Base-by-base conservation (phyloP, 2,888 invertebrate genomes). In the Drosophila algonquin region DNA sequence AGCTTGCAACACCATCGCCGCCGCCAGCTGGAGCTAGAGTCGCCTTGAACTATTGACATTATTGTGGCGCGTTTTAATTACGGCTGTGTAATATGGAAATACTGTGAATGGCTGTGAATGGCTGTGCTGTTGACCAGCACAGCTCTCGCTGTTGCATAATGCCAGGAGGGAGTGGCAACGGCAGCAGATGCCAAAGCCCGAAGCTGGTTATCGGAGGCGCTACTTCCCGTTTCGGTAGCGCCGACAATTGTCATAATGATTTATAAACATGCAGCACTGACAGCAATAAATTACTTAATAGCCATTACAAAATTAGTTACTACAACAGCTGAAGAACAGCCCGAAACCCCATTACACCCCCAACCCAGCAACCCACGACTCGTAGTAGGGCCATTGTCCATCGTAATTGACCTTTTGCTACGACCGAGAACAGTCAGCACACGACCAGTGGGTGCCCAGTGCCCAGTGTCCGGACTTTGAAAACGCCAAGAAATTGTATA, bases 1-100 rank as follows among this genome's bases (percentile, higher is more conserved):
- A 50, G 71, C 59, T 69, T 48, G 14, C n/a, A 12, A 4, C 35
- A 40, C 40, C 35, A 76, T 2, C 57, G 47, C 47, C 21, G n/a
- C 47, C 40, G 18, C n/a, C 68, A 81, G 70, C 71, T 68, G 56
- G 47, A 81, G 70, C 71, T 68, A 54, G 47, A 21, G 44, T 44
- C 71, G 82, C 88, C 82, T 83, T 83, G 82, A 83, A 81, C 82
- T 68, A 74, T 85, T 79, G 82, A 69, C 82, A 79, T 79, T 75
- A 68, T 57, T 51, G 73, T 55, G 63, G 55, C 67, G 79, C 78
- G 81, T 74, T 84, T 84, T 81, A 87, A 81, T 87, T 87, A 78
- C 54, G 57, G 52, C 32, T 21, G 71, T 21, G 45, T 46, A 40
- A 30, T 44, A 57, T 48, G 56, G 35, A 57, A 53, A 32, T 70